These are phyloP conservation scores for Molossus molossus DNA, from an alignment of 2,797 vertebrate species.

Conservation along the genomic window DNA sequence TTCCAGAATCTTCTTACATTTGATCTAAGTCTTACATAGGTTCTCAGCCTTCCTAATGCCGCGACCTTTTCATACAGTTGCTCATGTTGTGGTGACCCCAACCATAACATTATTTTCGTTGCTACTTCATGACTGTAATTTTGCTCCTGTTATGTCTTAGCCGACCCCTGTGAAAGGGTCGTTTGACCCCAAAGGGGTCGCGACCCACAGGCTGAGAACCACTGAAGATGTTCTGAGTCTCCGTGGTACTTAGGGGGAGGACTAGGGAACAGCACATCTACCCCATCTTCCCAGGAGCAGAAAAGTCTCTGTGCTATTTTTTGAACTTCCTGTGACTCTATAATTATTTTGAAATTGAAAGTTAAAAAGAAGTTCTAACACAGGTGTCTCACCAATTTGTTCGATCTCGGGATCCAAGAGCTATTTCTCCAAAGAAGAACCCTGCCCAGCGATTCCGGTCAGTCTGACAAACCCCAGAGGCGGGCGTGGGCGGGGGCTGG, in stretches of 20 bases:
- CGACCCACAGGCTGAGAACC: too few species aligned
- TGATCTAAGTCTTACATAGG: background rate
- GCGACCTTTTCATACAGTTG: too few species aligned
- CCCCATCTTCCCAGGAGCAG: background rate
- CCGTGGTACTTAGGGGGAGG: background rate
- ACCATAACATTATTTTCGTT: too few species aligned
- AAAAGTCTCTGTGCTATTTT: background rate
- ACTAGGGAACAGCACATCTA: background rate
- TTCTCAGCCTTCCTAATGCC: too few species aligned
- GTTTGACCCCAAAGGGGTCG: too few species aligned
- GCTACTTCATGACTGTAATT: too few species aligned
- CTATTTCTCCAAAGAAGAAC: background rate
- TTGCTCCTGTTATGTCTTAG: too few species aligned
- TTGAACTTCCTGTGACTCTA: background rate
- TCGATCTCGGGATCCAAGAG: background rate
- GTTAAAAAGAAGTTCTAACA: background rate
- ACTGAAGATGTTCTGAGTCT: background rate
- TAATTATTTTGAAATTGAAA: background rate
- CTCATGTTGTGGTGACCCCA: too few species aligned
- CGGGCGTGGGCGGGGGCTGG: accelerated
- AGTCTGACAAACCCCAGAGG: background rate
- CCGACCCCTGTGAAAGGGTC: too few species aligned
- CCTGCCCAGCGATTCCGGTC: accelerated
- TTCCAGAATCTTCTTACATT: background rate
- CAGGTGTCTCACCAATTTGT: background rate